Evolutionary conservation across 2,113 vertebrate genomes (phyloP).

Genomic region (Nothobranchius kuhntae): DNA sequence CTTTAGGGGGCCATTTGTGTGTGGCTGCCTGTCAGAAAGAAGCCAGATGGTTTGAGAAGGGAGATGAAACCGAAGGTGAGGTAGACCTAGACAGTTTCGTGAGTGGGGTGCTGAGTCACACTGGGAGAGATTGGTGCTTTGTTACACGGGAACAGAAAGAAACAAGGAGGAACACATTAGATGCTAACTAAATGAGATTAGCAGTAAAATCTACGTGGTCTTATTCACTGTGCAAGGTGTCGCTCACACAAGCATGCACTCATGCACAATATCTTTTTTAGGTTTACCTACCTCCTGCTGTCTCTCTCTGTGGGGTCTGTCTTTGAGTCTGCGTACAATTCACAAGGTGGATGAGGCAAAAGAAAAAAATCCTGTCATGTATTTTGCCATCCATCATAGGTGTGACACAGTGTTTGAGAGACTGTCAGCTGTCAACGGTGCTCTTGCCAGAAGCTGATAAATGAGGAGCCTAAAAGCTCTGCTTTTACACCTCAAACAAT

Average conservation of each 20-base stretch:
- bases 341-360: conserved; percentile 44
- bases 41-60: not conserved
- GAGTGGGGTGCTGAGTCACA: conserved; percentile 59
- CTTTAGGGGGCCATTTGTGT: conserved; percentile 47
- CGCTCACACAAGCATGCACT: conserved; percentile 2
- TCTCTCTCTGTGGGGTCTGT: conserved; percentile 13
- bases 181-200: conserved; percentile 41
- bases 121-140: conserved; percentile 37
- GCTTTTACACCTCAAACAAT: conserved; percentile 42
- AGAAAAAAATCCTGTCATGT: conserved; percentile 22
- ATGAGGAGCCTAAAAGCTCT: conserved; percentile 33
- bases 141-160: conserved; percentile 10
- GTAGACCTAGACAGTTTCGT: conserved; percentile 51
- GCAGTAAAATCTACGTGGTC: conserved; percentile 17
- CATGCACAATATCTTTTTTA: not conserved
- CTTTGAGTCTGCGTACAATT: conserved; percentile 27
- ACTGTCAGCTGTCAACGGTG: conserved; percentile 7
- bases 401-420: conserved; percentile 25
- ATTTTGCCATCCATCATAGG: conserved; percentile 44
- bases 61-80: conserved; percentile 35
- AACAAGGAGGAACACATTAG: conserved; percentile 22
- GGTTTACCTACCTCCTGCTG: not conserved
- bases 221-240: conserved; percentile 26
- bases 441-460: conserved; percentile 23
- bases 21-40: conserved; percentile 48